Conservation (phyloP, 2,888 invertebrate species). For the Trissolcus brochymenae region DNA sequence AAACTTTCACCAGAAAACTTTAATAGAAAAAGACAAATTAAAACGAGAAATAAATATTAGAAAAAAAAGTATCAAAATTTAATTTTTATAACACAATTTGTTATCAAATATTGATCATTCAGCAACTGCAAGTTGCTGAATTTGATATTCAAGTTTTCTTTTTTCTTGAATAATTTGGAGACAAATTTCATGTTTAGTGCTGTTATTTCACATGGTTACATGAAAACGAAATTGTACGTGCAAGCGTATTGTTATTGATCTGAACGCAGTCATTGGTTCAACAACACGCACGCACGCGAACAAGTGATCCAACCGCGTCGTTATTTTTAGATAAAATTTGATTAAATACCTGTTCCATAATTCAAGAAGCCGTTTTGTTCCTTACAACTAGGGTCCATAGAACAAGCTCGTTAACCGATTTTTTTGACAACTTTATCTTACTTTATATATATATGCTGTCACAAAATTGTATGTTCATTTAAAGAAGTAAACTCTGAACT, state of each 20-base stretch:
- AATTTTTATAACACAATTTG: no score
- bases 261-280: constrained; percentile 28
- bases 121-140: no score
- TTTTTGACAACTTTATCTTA: constrained; percentile 38
- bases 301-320: constrained; percentile 28
- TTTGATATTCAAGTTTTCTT: no score
- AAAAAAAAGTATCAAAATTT: no score
- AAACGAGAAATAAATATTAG: no score
- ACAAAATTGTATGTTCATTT: constrained; percentile 9
- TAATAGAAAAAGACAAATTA: no score
- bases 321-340: constrained; percentile 45
- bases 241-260: constrained; percentile 37
- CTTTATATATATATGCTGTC: constrained; percentile 20
- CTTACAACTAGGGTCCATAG: constrained; percentile 26
- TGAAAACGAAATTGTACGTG: constrained; percentile 15
- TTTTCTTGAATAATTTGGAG: no score
- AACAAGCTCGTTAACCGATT: constrained; percentile 36
- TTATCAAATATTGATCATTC: no score
- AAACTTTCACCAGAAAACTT: no score
- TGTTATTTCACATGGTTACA: not conserved
- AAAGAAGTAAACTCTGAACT: no score
- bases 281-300: constrained; percentile 33
- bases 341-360: constrained; percentile 51
- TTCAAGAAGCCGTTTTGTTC: constrained; percentile 39
- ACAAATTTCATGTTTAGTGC: no score